Evolutionary conservation across 2,888 invertebrate species (phyloP).

Genomic region (Sarcophaga rosellei): DNA sequence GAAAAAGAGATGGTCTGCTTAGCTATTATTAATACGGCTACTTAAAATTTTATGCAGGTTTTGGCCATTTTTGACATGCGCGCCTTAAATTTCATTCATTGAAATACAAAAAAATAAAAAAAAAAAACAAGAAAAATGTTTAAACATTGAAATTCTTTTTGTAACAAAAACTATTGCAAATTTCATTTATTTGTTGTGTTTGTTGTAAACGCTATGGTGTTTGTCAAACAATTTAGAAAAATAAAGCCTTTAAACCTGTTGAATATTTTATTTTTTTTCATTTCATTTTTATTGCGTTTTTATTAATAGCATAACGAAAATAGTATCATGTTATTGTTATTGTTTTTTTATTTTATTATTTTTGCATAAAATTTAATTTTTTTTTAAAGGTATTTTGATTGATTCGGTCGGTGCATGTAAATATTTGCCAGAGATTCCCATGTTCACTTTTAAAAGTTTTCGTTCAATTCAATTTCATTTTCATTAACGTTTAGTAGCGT

Average conservation of each 20-base stretch:
- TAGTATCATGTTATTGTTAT: background rate
- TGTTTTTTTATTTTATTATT: background rate
- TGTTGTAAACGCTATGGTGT: background rate
- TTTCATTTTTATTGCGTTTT: background rate
- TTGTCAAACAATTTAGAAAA: background rate
- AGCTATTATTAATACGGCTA: background rate
- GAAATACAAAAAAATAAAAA: background rate
- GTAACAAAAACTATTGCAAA: background rate
- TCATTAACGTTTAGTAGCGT: background rate
- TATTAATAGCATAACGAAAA: background rate
- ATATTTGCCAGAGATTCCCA: background rate
- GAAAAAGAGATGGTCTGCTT: background rate
- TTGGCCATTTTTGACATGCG: constrained; percentile 53
- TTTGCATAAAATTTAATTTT: background rate
- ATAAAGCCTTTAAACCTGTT: background rate
- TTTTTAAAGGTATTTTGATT: background rate
- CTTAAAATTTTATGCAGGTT: constrained; percentile 50
- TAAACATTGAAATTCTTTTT: constrained; percentile 1
- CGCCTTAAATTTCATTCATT: constrained; percentile 55
- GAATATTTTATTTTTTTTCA: background rate
- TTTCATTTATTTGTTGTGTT: background rate
- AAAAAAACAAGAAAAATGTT: background rate
- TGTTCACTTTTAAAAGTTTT: background rate
- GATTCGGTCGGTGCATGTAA: background rate
- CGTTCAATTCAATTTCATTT: background rate